A percentile compares a stretch with the other conserved stretches of the same genome.
Evolutionary conservation across 2,113 vertebrate species (phyloP).

Genomic region (Pomatostomus ruficeps): DNA sequence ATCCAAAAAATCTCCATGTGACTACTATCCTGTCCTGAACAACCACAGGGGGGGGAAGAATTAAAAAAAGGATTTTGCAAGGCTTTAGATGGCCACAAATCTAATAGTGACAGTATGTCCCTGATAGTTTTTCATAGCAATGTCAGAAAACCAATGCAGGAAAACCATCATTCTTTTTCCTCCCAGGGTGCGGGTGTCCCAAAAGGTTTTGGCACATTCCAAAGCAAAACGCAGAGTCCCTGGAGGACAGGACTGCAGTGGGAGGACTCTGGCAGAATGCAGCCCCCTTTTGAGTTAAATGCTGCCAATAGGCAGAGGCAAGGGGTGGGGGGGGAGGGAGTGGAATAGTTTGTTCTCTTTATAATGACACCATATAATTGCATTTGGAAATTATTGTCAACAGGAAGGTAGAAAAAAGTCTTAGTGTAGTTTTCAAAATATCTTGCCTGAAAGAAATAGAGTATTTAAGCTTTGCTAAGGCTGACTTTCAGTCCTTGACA

Average conservation of each 20-base stretch:
- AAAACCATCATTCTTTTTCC: neutral
- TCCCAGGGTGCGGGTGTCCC: neutral
- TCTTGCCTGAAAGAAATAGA: neutral
- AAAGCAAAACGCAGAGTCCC: neutral
- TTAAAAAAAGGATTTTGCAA: neutral
- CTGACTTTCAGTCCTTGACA: neutral
- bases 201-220: neutral
- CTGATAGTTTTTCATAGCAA: neutral
- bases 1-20: neutral
- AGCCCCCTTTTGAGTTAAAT: neutral
- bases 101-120: neutral
- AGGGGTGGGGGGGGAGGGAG: too few species aligned
- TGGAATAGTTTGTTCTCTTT: neutral
- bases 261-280: neutral
- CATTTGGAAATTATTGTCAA: neutral
- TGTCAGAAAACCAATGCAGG: neutral
- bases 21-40: neutral
- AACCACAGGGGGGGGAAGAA: accelerated
- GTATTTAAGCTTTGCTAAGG: neutral
- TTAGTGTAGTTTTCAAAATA: neutral
- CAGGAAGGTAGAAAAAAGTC: neutral
- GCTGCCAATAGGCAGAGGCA: neutral
- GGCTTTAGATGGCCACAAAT: neutral
- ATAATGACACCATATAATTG: neutral
- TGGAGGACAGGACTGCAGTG: neutral